phyloP scores from a whole-genome alignment of 37 sponge, comb jelly and placozoan species.

The Petrosia ficiformis region DNA sequence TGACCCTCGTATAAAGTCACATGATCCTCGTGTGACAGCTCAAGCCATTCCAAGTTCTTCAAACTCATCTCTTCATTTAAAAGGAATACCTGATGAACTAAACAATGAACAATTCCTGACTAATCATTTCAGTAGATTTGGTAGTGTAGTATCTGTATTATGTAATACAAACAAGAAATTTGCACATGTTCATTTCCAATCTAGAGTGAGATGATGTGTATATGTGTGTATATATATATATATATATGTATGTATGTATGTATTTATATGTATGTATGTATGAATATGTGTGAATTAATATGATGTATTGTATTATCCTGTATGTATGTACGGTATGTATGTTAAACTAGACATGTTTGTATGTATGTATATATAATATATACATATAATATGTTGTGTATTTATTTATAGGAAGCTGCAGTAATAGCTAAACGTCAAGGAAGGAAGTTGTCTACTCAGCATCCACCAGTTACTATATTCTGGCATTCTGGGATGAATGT shows the following conservation, averaged over 20 bases:
- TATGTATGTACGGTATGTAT: too few relatives aligned
- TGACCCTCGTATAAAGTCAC: too few relatives aligned
- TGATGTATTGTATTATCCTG: too few relatives aligned
- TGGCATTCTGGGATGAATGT: constrained; percentile 30
- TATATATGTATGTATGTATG: too few relatives aligned
- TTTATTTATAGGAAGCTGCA: constrained; percentile 37
- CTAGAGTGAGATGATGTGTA: constrained; percentile 28
- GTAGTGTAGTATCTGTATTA: constrained; percentile 22
- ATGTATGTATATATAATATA: neutral
- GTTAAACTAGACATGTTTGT: neutral
- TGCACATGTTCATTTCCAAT: constrained; percentile 62
- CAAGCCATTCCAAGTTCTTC: neutral
- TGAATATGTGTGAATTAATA: too few relatives aligned
- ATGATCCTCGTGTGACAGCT: neutral
- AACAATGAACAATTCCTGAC: constrained; percentile 26
- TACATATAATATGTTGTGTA: neutral
- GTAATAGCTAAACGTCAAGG: constrained; percentile 50
- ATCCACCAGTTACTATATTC: constrained; percentile 49
- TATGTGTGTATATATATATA: too few relatives aligned
- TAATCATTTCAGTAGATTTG: constrained; percentile 65
- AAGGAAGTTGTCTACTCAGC: constrained; percentile 9
- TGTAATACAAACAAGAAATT: constrained; percentile 49
- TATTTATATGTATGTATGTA: too few relatives aligned
- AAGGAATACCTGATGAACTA: constrained; percentile 54
- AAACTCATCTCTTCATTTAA: constrained; percentile 54